phyloP scores from a whole-genome alignment of 2,797 vertebrate genomes.

The Petrocephalus sullivani region DNA sequence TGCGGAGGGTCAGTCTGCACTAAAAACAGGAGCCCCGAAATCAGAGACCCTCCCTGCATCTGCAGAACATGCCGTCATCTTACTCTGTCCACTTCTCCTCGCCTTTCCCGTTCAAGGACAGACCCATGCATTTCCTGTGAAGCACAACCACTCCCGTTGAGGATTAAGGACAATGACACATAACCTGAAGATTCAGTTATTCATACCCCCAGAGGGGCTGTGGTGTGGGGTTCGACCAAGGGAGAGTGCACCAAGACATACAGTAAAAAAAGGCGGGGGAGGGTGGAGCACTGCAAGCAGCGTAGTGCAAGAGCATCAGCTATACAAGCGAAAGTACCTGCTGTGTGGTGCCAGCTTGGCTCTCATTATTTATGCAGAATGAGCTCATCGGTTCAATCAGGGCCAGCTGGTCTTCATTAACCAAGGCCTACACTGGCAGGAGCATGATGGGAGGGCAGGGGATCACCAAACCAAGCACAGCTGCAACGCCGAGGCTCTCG shows the following conservation, averaged over 20 bases:
- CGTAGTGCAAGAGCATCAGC: not conserved
- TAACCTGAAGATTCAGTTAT: not conserved
- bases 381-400: not conserved
- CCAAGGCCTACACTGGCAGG: not conserved
- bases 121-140: too few relatives aligned
- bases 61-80: not conserved
- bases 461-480: not conserved
- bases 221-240: not conserved
- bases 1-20: not conserved
- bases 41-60: not conserved
- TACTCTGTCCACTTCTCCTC: not conserved
- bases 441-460: not conserved
- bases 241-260: not conserved
- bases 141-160: not conserved
- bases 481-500: not conserved
- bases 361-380: not conserved
- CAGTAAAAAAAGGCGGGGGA: not conserved
- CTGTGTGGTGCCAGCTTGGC: not conserved
- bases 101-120: not conserved
- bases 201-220: not conserved
- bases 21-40: not conserved
- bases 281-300: not conserved
- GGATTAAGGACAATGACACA: not conserved
- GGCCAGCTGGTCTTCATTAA: not conserved
- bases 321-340: not conserved